phyloP scores from a whole-genome alignment of 1,140 invertebrate species.

The Magallana ariakensis region DNA sequence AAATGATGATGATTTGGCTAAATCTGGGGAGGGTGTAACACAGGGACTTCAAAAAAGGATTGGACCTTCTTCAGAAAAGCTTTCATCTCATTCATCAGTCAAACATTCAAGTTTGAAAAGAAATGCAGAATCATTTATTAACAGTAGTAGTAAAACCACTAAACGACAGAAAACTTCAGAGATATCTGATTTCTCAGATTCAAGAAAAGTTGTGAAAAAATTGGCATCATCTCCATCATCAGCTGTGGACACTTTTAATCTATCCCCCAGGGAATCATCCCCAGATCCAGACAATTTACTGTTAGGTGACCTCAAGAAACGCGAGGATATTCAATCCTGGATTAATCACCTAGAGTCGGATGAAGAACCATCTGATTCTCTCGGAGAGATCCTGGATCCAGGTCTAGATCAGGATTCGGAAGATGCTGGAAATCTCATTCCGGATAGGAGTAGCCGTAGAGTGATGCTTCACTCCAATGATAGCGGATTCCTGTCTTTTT shows the following conservation, averaged over 20 bases:
- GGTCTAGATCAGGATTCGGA: conserved; percentile 22
- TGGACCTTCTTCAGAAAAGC: conserved; percentile 1
- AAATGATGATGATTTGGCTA: neutral
- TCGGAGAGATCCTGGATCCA: conserved; percentile 5
- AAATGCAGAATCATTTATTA: neutral
- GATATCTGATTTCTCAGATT: neutral
- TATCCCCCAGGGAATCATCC: conserved; percentile 13
- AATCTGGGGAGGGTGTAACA: neutral
- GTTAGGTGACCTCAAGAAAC: conserved; percentile 49
- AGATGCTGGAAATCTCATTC: conserved; percentile 41
- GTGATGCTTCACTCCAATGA: conserved; percentile 32
- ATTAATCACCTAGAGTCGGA: conserved; percentile 48
- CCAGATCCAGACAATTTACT: conserved; percentile 6
- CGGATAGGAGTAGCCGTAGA: conserved; percentile 37
- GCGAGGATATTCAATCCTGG: conserved; percentile 50
- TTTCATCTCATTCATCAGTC: neutral
- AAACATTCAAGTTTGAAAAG: neutral
- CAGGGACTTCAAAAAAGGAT: neutral
- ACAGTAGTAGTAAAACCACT: neutral
- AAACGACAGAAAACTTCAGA: neutral
- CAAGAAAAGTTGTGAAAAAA: conserved; percentile 37
- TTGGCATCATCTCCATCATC: conserved; percentile 19
- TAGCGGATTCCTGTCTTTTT: neutral
- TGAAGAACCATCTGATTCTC: conserved; percentile 20
- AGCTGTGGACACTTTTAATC: conserved; percentile 7